Percentiles rank a stretch among this genome's conserved stretches.
Conservation (phyloP, 2,113 vertebrate species). For the Gymnarchus niloticus region DNA sequence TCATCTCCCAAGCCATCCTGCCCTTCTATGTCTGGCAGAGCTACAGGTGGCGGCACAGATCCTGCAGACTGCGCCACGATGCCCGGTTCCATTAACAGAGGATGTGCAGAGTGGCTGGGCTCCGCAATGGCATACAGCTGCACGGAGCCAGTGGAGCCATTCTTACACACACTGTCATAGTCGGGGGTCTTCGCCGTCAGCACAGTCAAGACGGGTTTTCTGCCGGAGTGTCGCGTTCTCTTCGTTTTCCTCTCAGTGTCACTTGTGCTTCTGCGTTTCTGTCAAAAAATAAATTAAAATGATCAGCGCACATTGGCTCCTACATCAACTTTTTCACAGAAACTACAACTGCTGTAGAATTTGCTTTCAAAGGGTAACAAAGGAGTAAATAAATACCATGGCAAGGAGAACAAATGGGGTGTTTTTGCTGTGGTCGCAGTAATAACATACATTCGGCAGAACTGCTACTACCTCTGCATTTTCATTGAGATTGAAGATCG, state of each 20-base stretch:
- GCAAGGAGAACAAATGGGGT: background rate
- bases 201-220: background rate
- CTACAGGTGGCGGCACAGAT: constrained; percentile 24
- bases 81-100: constrained; percentile 28
- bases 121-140: constrained; percentile 44
- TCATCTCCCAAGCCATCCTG: background rate
- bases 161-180: background rate
- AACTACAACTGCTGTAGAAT: background rate
- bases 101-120: background rate
- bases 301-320: background rate
- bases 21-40: background rate
- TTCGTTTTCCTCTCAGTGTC: constrained; percentile 39
- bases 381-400: background rate
- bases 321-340: background rate
- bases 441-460: background rate
- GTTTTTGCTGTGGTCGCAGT: background rate
- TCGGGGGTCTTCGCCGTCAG: background rate
- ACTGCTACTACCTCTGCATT: constrained; percentile 30
- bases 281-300: background rate
- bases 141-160: background rate
- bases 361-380: background rate
- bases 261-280: constrained; percentile 56
- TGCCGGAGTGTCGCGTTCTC: constrained; percentile 17
- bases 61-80: background rate
- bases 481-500: constrained; percentile 51